phyloP scores from a whole-genome alignment of 2,797 vertebrate genomes.

The Knipowitschia caucasica region DNA sequence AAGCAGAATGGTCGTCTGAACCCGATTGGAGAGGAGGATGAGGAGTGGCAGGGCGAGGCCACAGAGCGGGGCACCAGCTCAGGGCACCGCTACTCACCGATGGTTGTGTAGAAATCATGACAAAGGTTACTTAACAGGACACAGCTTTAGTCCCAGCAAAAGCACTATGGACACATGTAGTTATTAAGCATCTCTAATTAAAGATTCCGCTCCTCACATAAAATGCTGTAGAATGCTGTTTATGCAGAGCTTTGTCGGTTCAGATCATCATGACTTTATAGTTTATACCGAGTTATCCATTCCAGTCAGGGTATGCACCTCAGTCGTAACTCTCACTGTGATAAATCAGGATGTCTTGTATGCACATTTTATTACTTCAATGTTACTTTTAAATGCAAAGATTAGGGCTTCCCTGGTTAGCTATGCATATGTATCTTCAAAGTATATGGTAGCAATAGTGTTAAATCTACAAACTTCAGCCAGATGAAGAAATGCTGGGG shows the following conservation, averaged over 20 bases:
- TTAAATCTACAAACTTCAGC: background rate
- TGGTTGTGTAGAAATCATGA: conserved; percentile 80
- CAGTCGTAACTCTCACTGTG: conserved; percentile 13
- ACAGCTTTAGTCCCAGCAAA: no score
- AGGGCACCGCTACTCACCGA: conserved; percentile 90
- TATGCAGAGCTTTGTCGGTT: conserved; percentile 34
- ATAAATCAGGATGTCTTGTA: conserved; percentile 10
- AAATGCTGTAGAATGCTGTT: conserved; percentile 23
- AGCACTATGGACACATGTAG: no score
- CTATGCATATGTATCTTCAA: background rate
- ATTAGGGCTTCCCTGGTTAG: background rate
- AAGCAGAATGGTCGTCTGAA: conserved; percentile 92
- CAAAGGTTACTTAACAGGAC: background rate
- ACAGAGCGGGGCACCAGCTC: conserved; percentile 86
- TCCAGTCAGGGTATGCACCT: conserved; percentile 30
- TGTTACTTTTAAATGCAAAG: background rate
- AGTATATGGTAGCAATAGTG: background rate
- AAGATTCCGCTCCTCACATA: conserved; percentile 6
- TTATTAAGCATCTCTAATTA: conserved; percentile 6
- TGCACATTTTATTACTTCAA: conserved; percentile 13
- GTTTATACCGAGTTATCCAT: conserved; percentile 27
- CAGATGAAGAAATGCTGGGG: background rate
- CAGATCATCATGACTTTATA: conserved; percentile 15
- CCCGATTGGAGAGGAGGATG: conserved; percentile 75
- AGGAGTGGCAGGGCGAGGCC: conserved; percentile 58